Evolutionary conservation across 2,888 invertebrate species (phyloP).

Genomic region (Metacarcinus magister): DNA sequence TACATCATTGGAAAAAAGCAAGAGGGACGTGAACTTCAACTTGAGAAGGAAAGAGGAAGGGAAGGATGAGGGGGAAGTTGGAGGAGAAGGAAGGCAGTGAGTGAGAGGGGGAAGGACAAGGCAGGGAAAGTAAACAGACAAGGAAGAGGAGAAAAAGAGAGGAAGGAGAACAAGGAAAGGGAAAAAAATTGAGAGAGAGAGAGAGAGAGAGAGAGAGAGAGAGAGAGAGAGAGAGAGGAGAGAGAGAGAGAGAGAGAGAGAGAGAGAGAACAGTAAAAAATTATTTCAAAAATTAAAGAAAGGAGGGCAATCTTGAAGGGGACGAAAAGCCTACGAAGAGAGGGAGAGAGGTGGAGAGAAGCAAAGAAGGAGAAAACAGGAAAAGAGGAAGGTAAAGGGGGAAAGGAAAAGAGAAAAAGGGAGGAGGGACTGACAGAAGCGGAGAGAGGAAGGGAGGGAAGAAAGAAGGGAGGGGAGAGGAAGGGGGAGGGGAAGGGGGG

Average conservation of each 20-base stretch:
- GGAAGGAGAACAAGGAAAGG: neutral
- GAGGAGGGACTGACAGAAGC: neutral
- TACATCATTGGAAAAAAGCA: neutral
- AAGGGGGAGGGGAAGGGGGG: neutral
- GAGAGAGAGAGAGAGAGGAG: neutral
- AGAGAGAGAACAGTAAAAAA: neutral
- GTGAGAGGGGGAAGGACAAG: neutral
- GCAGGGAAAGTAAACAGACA: neutral
- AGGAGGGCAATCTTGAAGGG: neutral
- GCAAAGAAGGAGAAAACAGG: neutral
- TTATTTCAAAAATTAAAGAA: no score
- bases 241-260: slow-evolving; percentile 46
- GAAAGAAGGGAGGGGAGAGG: neutral
- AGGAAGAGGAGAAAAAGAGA: neutral
- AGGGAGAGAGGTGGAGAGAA: neutral
- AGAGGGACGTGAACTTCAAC: no score
- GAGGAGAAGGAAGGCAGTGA: neutral
- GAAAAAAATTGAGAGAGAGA: no score
- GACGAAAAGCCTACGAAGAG: neutral
- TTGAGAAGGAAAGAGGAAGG: neutral
- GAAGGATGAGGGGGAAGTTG: neutral
- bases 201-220: no score
- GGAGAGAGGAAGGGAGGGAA: neutral
- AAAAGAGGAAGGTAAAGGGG: neutral
- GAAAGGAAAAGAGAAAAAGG: no score